phyloP scores from a whole-genome alignment of 1,140 invertebrate genomes.

The Pseudomyrmex cubaensis region DNA sequence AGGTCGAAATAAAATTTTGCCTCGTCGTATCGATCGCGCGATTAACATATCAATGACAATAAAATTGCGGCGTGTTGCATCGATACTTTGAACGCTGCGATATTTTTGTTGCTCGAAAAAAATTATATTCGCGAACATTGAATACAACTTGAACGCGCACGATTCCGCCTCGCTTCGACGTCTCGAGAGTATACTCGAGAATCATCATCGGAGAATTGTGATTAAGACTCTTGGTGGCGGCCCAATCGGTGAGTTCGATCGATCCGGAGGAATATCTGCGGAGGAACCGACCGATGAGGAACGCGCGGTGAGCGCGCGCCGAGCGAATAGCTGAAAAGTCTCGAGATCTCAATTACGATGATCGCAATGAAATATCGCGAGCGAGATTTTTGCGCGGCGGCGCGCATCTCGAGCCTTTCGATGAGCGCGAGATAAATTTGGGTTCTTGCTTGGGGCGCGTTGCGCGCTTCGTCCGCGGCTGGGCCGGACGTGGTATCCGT shows the following conservation, averaged over 20 bases:
- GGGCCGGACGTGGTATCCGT: slow-evolving; percentile 74
- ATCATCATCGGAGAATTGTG: slow-evolving; percentile 43
- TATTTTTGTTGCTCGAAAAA: neutral
- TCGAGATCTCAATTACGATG: slow-evolving; percentile 60
- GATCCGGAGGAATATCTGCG: slow-evolving; percentile 27
- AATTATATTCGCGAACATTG: neutral
- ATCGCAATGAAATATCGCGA: slow-evolving; percentile 60
- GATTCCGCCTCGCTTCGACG: neutral
- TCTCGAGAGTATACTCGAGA: neutral
- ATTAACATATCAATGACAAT: neutral
- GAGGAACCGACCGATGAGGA: neutral
- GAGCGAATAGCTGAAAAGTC: slow-evolving; percentile 58
- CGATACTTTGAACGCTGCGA: neutral
- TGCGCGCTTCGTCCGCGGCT: slow-evolving; percentile 67
- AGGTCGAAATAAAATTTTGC: neutral
- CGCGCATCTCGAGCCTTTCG: neutral
- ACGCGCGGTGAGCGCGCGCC: slow-evolving; percentile 27
- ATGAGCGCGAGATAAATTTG: slow-evolving; percentile 57
- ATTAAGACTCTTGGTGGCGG: slow-evolving; percentile 52
- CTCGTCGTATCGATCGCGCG: neutral
- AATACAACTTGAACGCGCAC: neutral
- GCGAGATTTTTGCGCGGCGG: slow-evolving; percentile 41
- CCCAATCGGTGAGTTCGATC: slow-evolving; percentile 44
- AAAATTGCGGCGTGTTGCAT: neutral
- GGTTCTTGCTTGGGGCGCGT: slow-evolving; percentile 63